Base-by-base conservation (phyloP, 1,140 invertebrate species). In the Cydia splendana region DNA sequence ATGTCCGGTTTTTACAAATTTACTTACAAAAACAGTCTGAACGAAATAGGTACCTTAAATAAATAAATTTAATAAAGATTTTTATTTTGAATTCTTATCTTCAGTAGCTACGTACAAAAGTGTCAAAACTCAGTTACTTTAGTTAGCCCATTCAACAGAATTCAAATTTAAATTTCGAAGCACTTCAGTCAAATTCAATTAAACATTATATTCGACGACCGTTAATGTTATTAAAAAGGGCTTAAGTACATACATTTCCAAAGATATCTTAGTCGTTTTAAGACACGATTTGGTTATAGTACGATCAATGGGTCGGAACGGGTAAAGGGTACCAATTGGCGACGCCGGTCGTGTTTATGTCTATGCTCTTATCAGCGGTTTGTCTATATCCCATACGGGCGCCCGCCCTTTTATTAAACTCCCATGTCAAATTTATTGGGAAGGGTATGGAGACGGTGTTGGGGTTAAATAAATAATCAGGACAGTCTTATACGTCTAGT, bases 301-400 rank as follows among this genome's bases (percentile, higher is more conserved):
- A 30, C 28, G 75, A 30, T 76, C 75, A 65, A 76, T 76, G 53
- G 34, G 0, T n/a, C 57, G 34, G n/a, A 76, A 76, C 67, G 67
- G 67, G 67, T 71, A 87, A 91, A 89, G 89, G 90, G 89, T 88
- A 88, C 79, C 87, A 90, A 91, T 91, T 91, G 88, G 85, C 76
- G 74, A 79, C 80, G 76, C 75, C 82, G 81, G 84, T 84, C 83
- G 84, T 88, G 86, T 90, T 88, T 91, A 85, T 85, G 84, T 87
- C 80, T 87, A 87, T 88, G 91, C 89, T 92, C 82, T 90, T 91
- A 91, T 92, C 91, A 88, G 85, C 74, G 85, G 86, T 82, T 79
- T 84, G 83, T 85, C 83, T 82, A 84, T 85, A 73, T 4, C 81
- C 80, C 78, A 90, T 90, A 88, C 85, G 89, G 88, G 88, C 81